Base-by-base conservation (phyloP, 2,888 invertebrate genomes). In the Leptinotarsa rubiginosa region DNA sequence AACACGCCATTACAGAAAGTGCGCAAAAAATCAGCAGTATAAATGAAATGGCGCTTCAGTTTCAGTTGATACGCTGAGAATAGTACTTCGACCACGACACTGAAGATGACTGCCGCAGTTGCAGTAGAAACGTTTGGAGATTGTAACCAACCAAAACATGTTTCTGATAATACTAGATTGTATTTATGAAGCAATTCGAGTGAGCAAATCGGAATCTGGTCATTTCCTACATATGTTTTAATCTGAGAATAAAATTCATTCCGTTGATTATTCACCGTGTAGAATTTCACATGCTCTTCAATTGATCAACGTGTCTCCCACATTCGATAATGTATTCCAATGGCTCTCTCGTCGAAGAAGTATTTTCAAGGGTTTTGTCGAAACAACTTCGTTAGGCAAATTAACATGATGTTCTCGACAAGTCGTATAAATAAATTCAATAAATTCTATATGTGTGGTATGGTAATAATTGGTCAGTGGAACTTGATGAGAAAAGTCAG, bases 381-480 rank as follows among this genome's bases (percentile, higher is more conserved):
- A 72, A 75, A 75, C 78, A 76, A 75, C 78, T 78, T 78, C 76
- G 78, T 78, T 78, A 78, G 76, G 78, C 78, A 78, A 78, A 78
- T 78, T 76, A 78, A 78, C 76, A 75, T 73, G 73, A 69, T 75
- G 76, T 76, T 75, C 73, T 73, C 66, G 75, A 70, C 62, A 41
- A 47, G 62, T 56, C 41, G 50, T 67, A 49, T 67, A 67, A 66
- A 66, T 66, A 66, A 67, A 67, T 47, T 67, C 49, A 25, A 50
- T 67, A 67, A 67, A 67, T 47, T 47, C 67, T 20, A 67, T 67
- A 47, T 67, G 67, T 67, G 67, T 67, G 67, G 67, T 50, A 67
- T 50, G 67, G 47, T 20, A 50, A 50, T 67, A 56, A 56, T 20
- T 56, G 56, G 22, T 56, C 56, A 56, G 15, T 20, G 22, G 22